phyloP scores from a whole-genome alignment of 1,140 invertebrate species.

The Lepidurus arcticus region DNA sequence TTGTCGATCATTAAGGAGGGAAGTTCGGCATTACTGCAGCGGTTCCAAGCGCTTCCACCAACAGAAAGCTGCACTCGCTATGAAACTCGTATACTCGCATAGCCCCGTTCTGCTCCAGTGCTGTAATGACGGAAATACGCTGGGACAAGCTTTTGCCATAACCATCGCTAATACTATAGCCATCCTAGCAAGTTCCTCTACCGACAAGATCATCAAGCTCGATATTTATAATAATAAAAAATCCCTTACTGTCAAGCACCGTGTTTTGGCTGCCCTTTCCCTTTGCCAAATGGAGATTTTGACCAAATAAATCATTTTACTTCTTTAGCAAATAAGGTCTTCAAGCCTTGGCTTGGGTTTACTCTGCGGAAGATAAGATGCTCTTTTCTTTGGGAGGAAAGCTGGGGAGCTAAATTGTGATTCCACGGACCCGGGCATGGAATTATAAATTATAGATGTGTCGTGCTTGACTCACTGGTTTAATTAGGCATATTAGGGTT shows the following conservation, averaged over 20 bases:
- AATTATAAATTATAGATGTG: not conserved
- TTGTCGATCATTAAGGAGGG: conserved; percentile 7
- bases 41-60: not conserved
- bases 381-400: not conserved
- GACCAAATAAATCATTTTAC: too few relatives aligned
- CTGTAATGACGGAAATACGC: not conserved
- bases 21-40: conserved; percentile 8
- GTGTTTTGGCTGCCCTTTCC: too few relatives aligned
- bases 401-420: not conserved
- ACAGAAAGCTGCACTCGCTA: not conserved
- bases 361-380: not conserved
- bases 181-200: not conserved
- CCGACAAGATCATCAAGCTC: not conserved
- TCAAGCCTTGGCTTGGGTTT: too few relatives aligned
- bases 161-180: conserved; percentile 15
- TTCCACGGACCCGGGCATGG: not conserved
- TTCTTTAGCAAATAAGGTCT: too few relatives aligned
- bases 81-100: not conserved
- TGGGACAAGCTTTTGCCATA: not conserved
- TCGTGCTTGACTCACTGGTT: not conserved
- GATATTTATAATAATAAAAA: not conserved
- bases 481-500: not conserved
- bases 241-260: too few relatives aligned
- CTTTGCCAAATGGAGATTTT: too few relatives aligned
- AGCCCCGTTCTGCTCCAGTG: not conserved